phyloP scores from a whole-genome alignment of 2,888 invertebrate genomes.

The Tachina fera region DNA sequence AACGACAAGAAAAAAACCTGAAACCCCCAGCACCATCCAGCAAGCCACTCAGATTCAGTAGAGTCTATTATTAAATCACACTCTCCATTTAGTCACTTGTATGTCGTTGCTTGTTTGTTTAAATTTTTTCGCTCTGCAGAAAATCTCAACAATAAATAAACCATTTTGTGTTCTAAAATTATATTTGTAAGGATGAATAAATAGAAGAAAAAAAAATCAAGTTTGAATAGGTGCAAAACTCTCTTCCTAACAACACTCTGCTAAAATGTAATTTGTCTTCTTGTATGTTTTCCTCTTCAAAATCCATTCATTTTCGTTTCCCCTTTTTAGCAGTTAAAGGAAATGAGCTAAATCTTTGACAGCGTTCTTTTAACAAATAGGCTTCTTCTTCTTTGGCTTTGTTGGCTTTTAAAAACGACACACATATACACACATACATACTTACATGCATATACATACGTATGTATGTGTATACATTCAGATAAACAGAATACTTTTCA shows the following conservation, averaged over 20 bases:
- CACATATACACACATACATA: neutral
- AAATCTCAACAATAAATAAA: slow-evolving; percentile 60
- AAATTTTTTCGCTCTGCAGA: neutral
- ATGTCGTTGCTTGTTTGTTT: slow-evolving; percentile 31
- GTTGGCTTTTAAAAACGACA: slow-evolving; percentile 30
- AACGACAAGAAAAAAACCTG: slow-evolving; percentile 63
- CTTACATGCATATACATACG: neutral
- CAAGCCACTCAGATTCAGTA: slow-evolving; percentile 14
- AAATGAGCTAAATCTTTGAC: slow-evolving; percentile 57
- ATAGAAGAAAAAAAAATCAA: slow-evolving; percentile 15
- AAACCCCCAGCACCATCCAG: slow-evolving; percentile 45
- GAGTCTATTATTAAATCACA: slow-evolving; percentile 42
- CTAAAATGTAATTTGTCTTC: slow-evolving; percentile 79
- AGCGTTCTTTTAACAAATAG: slow-evolving; percentile 66
- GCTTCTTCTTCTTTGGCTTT: slow-evolving; percentile 69
- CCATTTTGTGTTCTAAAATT: slow-evolving; percentile 50
- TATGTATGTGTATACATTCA: neutral
- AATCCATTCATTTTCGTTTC: slow-evolving; percentile 35
- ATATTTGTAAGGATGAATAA: neutral
- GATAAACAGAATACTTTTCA: neutral
- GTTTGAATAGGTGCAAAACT: slow-evolving; percentile 67
- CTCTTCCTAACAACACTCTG: slow-evolving; percentile 74
- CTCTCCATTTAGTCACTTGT: slow-evolving; percentile 36
- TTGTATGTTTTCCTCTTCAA: slow-evolving; percentile 54
- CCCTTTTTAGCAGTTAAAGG: slow-evolving; percentile 47